Evolutionary conservation across 2,888 invertebrate genomes (phyloP), one percentile per base, ranked within the genome.

Genomic region (Ophion obscuratus): DNA sequence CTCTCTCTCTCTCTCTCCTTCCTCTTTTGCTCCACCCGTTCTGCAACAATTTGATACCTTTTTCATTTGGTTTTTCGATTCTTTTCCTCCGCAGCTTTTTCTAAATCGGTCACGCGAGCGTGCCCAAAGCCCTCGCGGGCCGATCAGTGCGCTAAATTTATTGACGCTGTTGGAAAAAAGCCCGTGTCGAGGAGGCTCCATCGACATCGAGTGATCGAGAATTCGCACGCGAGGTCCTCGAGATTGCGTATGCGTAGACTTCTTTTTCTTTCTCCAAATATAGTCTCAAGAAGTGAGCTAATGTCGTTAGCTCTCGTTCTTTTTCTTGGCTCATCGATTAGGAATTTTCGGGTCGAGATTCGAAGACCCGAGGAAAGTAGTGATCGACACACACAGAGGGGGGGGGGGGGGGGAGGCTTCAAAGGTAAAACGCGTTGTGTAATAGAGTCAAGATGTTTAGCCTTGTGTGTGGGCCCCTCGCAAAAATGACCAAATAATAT

Each of bases 321-420:
- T 68, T 74, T 67, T 85, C 77, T 85, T 78, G 64, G 77, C 84
- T 78, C 84, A 81, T 84, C 84, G 81, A 85, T 81, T 78, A 62
- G 81, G 81, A 85, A 85, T 85, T 81, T 85, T 57, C 67, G 67
- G 70, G 80, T 83, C 79, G 83, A 27, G 76, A 79, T 44, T 59
- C 53, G 36, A 59, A 57, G 57, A 71, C 44, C 10, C 31, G 62
- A 71, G 71, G 79, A 62, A 20, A 59, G 27, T 59, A 64, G 31
- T 47, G 57, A 36, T 14, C 64, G 2, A 47, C 77, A 73, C 47
- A 67, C 64, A 64, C 53, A 71, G 31, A 62, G n/a, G n/a, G 61
- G 31, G 83, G 61, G 59, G 53, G 71, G 44, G 62, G 59, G 70
- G 40, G 76, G 14, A 59, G 36, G 62, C 57, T 59, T 62, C 64